Evolutionary conservation across 2,888 invertebrate genomes (phyloP).

Genomic region (Aphrophora alni): DNA sequence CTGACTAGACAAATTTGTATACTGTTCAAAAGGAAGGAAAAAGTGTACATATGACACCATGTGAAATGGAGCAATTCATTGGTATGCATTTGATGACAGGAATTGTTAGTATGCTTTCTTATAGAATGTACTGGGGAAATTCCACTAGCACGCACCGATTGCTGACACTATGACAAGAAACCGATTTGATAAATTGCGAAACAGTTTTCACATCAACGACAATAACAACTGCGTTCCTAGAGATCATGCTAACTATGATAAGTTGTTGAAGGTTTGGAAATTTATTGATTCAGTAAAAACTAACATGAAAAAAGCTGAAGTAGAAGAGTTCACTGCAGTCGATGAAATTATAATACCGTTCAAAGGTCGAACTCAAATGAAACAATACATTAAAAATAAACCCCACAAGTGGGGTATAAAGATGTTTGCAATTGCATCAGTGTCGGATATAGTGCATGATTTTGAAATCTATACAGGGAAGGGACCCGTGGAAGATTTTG

Average conservation of each 20-base stretch:
- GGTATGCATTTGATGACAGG: constrained; percentile 47
- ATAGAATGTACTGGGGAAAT: constrained; percentile 49
- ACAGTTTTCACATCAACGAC: constrained; percentile 35
- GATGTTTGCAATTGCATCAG: constrained; percentile 44
- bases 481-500: background rate
- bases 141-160: constrained; percentile 46
- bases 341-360: constrained; percentile 53
- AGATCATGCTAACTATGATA: constrained; percentile 44
- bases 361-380: constrained; percentile 49
- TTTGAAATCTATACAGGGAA: constrained; percentile 49
- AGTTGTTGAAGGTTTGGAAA: constrained; percentile 49
- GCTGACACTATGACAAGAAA: constrained; percentile 49
- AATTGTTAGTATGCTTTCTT: constrained; percentile 47
- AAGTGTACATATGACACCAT: constrained; percentile 41
- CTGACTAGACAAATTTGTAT: constrained; percentile 23
- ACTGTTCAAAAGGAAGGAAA: constrained; percentile 41
- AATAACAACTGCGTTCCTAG: constrained; percentile 22
- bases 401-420: constrained; percentile 41
- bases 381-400: constrained; percentile 50
- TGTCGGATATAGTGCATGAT: constrained; percentile 50
- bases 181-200: constrained; percentile 45
- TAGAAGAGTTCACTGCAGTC: constrained; percentile 50
- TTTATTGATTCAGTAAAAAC: constrained; percentile 43
- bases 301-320: constrained; percentile 48
- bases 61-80: constrained; percentile 48